These are phyloP conservation scores for Paragorgia papillata DNA, from an alignment of 92 coral and sea anemone genomes.

Conservation along the genomic window DNA sequence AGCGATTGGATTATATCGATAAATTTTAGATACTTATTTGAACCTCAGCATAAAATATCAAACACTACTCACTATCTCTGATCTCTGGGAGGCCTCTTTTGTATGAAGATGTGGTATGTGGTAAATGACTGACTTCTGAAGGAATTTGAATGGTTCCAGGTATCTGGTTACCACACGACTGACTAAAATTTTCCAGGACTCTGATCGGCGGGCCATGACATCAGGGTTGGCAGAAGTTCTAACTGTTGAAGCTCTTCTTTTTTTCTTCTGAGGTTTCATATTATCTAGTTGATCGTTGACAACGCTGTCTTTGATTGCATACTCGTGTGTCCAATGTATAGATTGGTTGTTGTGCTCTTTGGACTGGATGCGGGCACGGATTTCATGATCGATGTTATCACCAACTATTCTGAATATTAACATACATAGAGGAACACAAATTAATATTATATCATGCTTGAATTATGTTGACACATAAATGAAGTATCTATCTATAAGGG, in stretches of 20 bases:
- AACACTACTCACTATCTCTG: conserved; percentile 40
- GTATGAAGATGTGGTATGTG: conserved; percentile 38
- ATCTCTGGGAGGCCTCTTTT: conserved; percentile 4
- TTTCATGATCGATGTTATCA: conserved; percentile 63
- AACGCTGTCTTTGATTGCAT: conserved; percentile 44
- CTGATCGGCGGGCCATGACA: not conserved
- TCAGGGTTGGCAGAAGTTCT: conserved; percentile 13
- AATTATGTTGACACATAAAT: too few relatives aligned
- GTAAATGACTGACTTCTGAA: conserved; percentile 12
- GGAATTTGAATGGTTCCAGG: conserved; percentile 1
- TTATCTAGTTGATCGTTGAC: not conserved
- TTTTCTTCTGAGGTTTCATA: conserved; percentile 8
- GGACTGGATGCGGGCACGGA: conserved; percentile 50
- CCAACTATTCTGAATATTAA: conserved; percentile 66
- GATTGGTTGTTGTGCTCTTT: conserved; percentile 51
- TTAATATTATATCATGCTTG: too few relatives aligned
- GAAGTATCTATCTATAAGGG: too few relatives aligned
- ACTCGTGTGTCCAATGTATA: conserved; percentile 65
- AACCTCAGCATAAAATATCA: too few relatives aligned
- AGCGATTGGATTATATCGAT: too few relatives aligned
- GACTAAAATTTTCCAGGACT: conserved; percentile 16
- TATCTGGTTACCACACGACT: conserved; percentile 35
- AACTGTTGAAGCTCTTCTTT: not conserved
- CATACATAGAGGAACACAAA: too few relatives aligned
- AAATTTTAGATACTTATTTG: too few relatives aligned